Evolutionary conservation across 2,113 vertebrate species (phyloP).

Genomic region (Ciconia maguari): DNA sequence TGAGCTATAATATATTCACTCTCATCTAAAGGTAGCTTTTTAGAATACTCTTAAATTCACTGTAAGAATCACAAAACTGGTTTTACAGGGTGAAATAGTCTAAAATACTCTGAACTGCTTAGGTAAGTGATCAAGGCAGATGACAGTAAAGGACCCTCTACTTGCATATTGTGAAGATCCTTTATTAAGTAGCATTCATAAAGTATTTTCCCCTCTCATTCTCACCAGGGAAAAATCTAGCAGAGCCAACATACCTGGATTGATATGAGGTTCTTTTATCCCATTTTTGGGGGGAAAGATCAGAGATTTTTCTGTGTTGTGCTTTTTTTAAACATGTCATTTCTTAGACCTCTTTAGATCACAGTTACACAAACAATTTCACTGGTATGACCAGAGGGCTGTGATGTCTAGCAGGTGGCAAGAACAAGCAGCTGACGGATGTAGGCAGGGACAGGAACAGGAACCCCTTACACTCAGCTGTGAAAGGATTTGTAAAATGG

Average conservation of each 20-base stretch:
- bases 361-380: background rate
- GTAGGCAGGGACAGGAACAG: background rate
- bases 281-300: fast-evolving
- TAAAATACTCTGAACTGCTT: background rate
- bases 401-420: constrained; percentile 25
- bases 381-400: background rate
- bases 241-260: background rate
- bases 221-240: background rate
- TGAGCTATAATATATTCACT: background rate
- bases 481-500: constrained; percentile 50
- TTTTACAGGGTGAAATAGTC: background rate
- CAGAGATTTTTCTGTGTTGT: background rate
- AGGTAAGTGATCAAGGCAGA: background rate
- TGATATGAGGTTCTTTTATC: background rate
- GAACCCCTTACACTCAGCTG: constrained; percentile 2
- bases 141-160: background rate
- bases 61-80: background rate
- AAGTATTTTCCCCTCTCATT: background rate
- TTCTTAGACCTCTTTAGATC: background rate
- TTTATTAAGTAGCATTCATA: background rate
- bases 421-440: constrained; percentile 12
- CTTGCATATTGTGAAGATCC: background rate
- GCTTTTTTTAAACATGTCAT: background rate
- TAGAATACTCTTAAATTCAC: background rate
- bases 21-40: background rate